Evolutionary conservation across 1,140 invertebrate species (phyloP), one percentile per base, ranked within the genome.

Genomic region (Ips typographus): DNA sequence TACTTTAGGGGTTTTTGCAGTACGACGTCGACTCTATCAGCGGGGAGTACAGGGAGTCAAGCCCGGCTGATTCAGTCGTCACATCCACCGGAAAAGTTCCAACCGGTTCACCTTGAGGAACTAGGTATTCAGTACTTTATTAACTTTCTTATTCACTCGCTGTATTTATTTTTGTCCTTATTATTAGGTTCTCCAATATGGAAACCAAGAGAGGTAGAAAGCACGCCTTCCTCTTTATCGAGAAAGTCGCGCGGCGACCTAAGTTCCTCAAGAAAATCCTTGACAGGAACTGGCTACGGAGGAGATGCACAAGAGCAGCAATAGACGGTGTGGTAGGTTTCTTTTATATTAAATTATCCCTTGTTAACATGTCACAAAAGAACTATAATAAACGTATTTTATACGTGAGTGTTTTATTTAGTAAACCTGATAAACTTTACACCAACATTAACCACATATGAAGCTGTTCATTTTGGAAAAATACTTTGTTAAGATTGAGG

Each of bases 51-150:
- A 53, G 93, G 94, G 74, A 94, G 92, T 78, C 94, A 96, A 80
- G 95, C 95, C 36, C 89, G 93, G 76, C 87, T 97, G 71, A 95
- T 96, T 78, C 94, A 96, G 82, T 93, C 94, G 66, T 96, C 94
- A 71, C 92, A 95, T 82, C 92, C 94, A 76, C 94, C 94, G 52
- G 89, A 93, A 73, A 92, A 90, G 76, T 95, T 94, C 82, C 92
- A 94, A 73, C 92, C 92, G 39, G 87, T 90, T 67, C 88, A 88
- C 79, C 88, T 91, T 75, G 91, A 92, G 83, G 93, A 94, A 83
- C 84, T 94, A 86, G 92, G 93, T 94, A 91, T 2, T 22, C 8
- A 36, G 1, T 38, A 55, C n/a, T 2, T 2, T 55, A 6, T 22
- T 8, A 89, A 88, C 4, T 40, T 65, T 53, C 22, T 22, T 22